Conservation (phyloP, 2,797 vertebrate species). For the Sphenodon punctatus region DNA sequence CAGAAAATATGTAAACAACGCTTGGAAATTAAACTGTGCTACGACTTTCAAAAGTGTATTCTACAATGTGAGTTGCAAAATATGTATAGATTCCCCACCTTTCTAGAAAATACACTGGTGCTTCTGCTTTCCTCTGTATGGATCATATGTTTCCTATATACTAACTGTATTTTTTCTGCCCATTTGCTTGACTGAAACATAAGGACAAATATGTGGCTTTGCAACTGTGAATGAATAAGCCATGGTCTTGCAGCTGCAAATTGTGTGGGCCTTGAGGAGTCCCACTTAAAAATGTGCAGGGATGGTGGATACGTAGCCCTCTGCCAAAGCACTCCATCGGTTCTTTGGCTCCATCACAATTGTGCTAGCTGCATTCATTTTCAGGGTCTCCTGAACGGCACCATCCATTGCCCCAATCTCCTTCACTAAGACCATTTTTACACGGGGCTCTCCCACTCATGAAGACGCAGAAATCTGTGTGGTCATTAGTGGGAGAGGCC, state of each 20-base stretch:
- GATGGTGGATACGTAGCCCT: neutral
- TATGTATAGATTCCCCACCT: neutral
- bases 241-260: neutral
- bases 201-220: neutral
- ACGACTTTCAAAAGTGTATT: neutral
- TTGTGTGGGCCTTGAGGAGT: neutral
- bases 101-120: neutral
- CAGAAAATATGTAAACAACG: neutral
- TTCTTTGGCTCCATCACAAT: no score
- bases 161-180: neutral
- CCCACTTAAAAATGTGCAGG: neutral
- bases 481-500: no score
- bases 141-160: neutral
- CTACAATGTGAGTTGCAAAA: neutral
- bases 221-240: neutral
- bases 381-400: no score
- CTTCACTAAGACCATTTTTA: no score
- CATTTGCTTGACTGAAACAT: neutral
- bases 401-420: no score
- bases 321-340: neutral
- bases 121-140: neutral
- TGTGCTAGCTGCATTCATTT: neutral
- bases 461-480: no score
- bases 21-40: neutral
- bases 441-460: no score